These are phyloP conservation scores for Seira musarum DNA, from an alignment of 2,888 invertebrate genomes.

Conservation along the genomic window DNA sequence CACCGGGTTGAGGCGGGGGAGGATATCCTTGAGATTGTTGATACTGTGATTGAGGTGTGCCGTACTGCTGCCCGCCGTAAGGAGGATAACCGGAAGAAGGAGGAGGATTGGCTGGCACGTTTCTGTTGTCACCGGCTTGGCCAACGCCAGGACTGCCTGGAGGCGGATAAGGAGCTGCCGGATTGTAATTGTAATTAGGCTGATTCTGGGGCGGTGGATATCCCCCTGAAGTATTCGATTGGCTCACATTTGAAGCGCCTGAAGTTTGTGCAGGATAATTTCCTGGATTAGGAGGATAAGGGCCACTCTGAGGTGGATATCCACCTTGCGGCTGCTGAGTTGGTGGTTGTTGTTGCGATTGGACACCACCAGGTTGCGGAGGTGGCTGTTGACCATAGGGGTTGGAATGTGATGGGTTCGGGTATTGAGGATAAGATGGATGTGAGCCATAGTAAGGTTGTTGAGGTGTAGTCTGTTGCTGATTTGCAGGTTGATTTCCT, in stretches of 20 bases:
- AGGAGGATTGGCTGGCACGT: slow-evolving; percentile 55
- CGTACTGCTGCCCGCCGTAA: slow-evolving; percentile 61
- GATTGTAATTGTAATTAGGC: slow-evolving; percentile 72
- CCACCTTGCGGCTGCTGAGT: slow-evolving; percentile 63
- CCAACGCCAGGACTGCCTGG: slow-evolving; percentile 71
- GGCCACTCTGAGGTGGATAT: slow-evolving; percentile 65
- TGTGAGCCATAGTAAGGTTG: slow-evolving; percentile 64
- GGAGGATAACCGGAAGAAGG: slow-evolving; percentile 57
- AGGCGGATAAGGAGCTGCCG: slow-evolving; percentile 77
- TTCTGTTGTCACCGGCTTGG: slow-evolving; percentile 50
- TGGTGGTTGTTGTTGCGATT: slow-evolving; percentile 56
- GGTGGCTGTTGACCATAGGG: slow-evolving; percentile 67
- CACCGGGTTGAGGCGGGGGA: slow-evolving; percentile 70
- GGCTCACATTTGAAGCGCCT: slow-evolving; percentile 56
- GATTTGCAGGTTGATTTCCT: slow-evolving; percentile 73
- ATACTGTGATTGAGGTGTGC: slow-evolving; percentile 61
- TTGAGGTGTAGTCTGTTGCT: slow-evolving; percentile 74
- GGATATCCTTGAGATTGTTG: slow-evolving; percentile 68
- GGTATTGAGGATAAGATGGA: slow-evolving; percentile 66
- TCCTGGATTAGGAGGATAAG: slow-evolving; percentile 64
- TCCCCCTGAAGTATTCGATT: slow-evolving; percentile 60
- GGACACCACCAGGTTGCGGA: slow-evolving; percentile 54
- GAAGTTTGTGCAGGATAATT: slow-evolving; percentile 61
- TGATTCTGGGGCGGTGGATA: slow-evolving; percentile 76
- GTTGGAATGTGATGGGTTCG: slow-evolving; percentile 65